Conservation (phyloP, 2,113 vertebrate species). For the Poecilia latipinna region DNA sequence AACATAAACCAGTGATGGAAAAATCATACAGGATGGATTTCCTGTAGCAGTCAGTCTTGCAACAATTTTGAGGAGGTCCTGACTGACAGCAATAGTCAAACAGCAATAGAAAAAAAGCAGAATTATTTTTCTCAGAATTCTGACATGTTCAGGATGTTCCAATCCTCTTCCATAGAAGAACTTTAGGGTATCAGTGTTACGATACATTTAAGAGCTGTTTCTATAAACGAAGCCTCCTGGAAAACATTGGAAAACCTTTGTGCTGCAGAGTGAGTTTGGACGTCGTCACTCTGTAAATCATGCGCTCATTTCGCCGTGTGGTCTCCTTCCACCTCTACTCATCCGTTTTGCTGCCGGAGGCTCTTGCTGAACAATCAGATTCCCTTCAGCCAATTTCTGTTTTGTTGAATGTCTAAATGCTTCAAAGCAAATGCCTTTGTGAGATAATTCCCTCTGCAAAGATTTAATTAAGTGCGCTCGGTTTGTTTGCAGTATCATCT, state of each 20-base stretch:
- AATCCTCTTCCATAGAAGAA: neutral
- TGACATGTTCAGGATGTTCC: too few relatives aligned
- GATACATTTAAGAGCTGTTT: neutral
- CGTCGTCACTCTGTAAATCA: conserved; percentile 11
- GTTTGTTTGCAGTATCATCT: conserved; percentile 51
- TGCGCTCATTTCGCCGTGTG: conserved; percentile 13
- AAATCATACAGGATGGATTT: too few relatives aligned
- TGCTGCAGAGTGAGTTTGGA: neutral
- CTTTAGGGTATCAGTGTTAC: neutral
- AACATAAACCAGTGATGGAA: too few relatives aligned
- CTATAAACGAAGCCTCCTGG: neutral
- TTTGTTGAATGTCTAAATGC: conserved; percentile 44
- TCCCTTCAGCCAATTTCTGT: conserved; percentile 37
- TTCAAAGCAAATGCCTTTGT: conserved; percentile 48
- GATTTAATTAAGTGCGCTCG: conserved; percentile 58
- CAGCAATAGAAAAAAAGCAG: too few relatives aligned
- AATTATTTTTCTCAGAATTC: too few relatives aligned
- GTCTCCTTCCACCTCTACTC: conserved; percentile 14
- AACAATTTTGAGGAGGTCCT: too few relatives aligned
- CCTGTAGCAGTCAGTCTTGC: too few relatives aligned
- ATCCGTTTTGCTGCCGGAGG: conserved; percentile 28
- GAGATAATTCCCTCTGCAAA: conserved; percentile 56
- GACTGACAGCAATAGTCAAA: too few relatives aligned
- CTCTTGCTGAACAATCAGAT: conserved; percentile 52
- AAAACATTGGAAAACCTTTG: neutral